Evolutionary conservation across 2,797 vertebrate species (phyloP).

Genomic region (Chaenodraco wilsoni): DNA sequence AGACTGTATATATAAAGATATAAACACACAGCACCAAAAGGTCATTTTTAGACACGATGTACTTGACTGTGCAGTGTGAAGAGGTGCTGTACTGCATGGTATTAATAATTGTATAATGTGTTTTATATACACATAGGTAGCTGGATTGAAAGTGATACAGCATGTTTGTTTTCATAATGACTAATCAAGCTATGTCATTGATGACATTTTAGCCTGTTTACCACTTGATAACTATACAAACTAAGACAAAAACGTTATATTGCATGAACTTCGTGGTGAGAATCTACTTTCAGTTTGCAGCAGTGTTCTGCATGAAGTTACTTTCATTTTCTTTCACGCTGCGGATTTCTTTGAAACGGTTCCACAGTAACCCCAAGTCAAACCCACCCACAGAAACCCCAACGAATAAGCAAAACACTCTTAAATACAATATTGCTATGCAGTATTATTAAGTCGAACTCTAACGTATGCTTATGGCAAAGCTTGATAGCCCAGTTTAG

Average conservation of each 20-base stretch:
- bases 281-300: neutral
- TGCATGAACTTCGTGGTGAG: too few species aligned
- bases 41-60: too few species aligned
- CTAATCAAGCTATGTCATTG: too few species aligned
- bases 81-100: too few species aligned
- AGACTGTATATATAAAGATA: too few species aligned
- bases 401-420: neutral
- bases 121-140: too few species aligned
- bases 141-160: too few species aligned
- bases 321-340: slow-evolving; percentile 52
- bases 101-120: too few species aligned
- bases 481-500: neutral
- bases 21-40: too few species aligned
- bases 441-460: fast-evolving
- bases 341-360: slow-evolving; percentile 46
- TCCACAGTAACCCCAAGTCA: fast-evolving
- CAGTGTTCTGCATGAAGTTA: neutral
- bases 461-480: neutral
- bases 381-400: neutral
- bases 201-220: neutral
- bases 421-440: neutral
- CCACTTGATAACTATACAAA: neutral
- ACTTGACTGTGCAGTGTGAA: too few species aligned
- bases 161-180: too few species aligned
- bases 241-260: too few species aligned